These are phyloP conservation scores for Melanotaenia boesemani DNA, from an alignment of 2,797 vertebrate genomes.

Conservation along the genomic window DNA sequence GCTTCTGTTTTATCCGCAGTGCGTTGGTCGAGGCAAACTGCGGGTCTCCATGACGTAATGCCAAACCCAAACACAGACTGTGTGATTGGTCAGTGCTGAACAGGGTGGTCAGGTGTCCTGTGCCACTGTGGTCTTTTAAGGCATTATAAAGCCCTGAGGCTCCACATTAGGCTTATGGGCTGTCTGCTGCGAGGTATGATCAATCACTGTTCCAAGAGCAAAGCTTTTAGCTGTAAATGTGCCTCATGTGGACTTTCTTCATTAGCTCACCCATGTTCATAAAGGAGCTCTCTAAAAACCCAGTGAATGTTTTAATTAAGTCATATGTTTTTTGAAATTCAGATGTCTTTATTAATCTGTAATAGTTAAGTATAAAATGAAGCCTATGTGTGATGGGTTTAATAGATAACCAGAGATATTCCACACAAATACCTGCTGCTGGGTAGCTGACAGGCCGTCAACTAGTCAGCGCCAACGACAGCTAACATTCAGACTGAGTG, in stretches of 20 bases:
- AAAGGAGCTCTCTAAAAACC: neutral
- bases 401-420: neutral
- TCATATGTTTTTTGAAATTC: neutral
- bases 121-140: constrained; percentile 71
- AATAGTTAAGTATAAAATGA: neutral
- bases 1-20: constrained; percentile 85
- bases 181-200: constrained; percentile 62
- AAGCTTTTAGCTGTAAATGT: constrained; percentile 59
- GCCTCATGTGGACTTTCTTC: constrained; percentile 1
- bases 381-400: neutral
- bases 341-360: neutral
- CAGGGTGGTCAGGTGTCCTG: constrained; percentile 72
- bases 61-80: constrained; percentile 40
- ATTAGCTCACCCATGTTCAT: constrained; percentile 16
- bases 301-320: neutral
- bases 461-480: constrained; percentile 17
- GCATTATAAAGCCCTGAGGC: constrained; percentile 70
- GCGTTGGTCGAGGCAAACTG: constrained; percentile 80
- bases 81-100: constrained; percentile 67
- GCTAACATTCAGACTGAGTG: constrained; percentile 37
- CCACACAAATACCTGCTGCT: neutral
- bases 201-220: constrained; percentile 52
- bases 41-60: constrained; percentile 83
- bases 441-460: constrained; percentile 20
- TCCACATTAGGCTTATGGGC: constrained; percentile 60